Evolutionary conservation across 2,888 invertebrate species (phyloP), one percentile per base, ranked within the genome.

Genomic region (Drosophila merina): DNA sequence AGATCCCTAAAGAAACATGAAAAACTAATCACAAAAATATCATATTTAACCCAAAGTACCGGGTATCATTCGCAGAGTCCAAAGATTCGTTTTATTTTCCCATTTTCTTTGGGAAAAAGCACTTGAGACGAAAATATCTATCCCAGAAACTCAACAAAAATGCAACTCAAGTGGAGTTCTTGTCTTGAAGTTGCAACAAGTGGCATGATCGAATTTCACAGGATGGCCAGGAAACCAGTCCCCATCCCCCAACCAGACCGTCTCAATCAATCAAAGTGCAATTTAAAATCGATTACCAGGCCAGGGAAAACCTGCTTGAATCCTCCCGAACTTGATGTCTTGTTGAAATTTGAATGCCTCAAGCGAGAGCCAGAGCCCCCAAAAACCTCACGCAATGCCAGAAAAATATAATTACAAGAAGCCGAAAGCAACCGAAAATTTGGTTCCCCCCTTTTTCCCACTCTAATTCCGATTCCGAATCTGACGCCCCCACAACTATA

Each of bases 261-360:
- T 80, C 72, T 70, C 50, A 71, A 79, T 75, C 84, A 79, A 84
- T 84, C 81, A 84, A 86, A 81, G 73, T 71, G 48, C 72, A 75
- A 79, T 84, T 76, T 72, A 74, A 79, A 81, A 77, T 82, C 83
- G 78, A 84, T 82, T 82, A 76, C 42, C 33, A 10, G 36, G 52
- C 47, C n/a, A 12, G 60, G 60, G 7, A 45, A 47, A 42, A 56
- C 55, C 28, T 10, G n/a, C 20, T 25, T n/a, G 14, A 14, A n/a
- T 30, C 42, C 31, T 7, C 66, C 75, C 60, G 20, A 69, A 36
- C 76, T 77, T 80, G 67, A 80, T 71, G 72, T 77, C 71, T 74
- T 79, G 77, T 79, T 83, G 76, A 84, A 80, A 75, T 66, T 66
- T 68, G 52, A 54, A 48, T 64, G 81, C 82, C 75, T 50, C 56